Percentiles rank a stretch among this genome's conserved stretches.
phyloP scores from a whole-genome alignment of 1,140 invertebrate species.

The Drosophila ananassae region DNA sequence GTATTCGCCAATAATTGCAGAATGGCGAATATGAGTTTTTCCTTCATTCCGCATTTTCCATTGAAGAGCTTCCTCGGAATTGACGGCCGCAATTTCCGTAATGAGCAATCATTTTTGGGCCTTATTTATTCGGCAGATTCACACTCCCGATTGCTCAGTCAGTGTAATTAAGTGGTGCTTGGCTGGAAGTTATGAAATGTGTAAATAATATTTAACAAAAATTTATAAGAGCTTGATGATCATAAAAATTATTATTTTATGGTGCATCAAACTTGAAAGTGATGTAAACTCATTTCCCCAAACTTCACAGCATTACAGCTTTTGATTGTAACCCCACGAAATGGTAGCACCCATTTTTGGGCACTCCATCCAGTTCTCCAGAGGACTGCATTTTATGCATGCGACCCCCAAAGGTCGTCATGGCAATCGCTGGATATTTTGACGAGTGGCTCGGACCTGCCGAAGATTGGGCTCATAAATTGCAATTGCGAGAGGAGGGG shows the following conservation, averaged over 20 bases:
- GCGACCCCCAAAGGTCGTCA: conserved; percentile 67
- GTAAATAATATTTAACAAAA: no score
- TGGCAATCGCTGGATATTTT: conserved; percentile 4
- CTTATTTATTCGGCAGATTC: conserved; percentile 39
- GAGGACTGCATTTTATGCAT: conserved; percentile 66
- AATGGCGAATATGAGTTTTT: conserved; percentile 44
- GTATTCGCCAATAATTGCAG: conserved; percentile 45
- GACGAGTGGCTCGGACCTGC: conserved; percentile 11
- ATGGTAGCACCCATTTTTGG: conserved; percentile 17
- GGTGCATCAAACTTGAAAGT: no score
- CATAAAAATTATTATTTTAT: not conserved
- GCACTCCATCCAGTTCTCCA: conserved; percentile 57
- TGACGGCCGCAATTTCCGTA: conserved; percentile 28
- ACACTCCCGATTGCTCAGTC: conserved; percentile 7
- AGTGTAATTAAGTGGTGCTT: no score
- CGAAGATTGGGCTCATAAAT: conserved; percentile 65
- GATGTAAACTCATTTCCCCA: no score
- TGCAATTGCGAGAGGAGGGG: conserved; percentile 58
- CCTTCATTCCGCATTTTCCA: conserved; percentile 17
- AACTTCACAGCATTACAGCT: no score
- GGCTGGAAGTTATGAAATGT: not conserved
- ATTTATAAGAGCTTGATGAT: no score
- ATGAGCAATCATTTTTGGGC: conserved; percentile 28
- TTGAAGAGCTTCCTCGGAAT: conserved; percentile 24
- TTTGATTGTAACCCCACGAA: not conserved